phyloP scores from a whole-genome alignment of 2,113 vertebrate species.

The Mesembrinibis cayennensis region DNA sequence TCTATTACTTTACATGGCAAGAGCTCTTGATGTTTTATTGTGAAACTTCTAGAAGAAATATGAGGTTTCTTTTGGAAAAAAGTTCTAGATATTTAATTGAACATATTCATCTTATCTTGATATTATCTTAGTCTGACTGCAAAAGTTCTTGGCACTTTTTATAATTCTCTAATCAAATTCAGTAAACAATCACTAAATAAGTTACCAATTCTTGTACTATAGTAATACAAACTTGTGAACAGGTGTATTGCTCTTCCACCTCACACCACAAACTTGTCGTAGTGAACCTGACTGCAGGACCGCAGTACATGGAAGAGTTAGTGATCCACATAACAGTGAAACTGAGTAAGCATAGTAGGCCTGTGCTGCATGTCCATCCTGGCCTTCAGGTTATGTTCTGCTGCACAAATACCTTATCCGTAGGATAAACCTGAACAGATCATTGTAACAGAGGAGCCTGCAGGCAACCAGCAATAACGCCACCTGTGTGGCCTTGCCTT shows the following conservation, averaged over 20 bases:
- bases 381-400: background rate
- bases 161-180: background rate
- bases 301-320: background rate
- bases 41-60: background rate
- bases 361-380: background rate
- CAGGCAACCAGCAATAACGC: background rate
- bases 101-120: background rate
- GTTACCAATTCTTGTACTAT: background rate
- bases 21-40: background rate
- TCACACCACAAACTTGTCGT: rapidly evolving
- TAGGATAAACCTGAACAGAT: background rate
- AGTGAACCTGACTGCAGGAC: background rate
- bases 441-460: background rate
- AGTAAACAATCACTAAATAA: background rate
- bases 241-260: background rate
- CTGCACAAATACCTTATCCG: background rate
- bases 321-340: background rate
- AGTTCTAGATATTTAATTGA: background rate
- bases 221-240: background rate
- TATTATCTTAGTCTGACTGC: background rate
- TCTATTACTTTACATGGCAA: background rate
- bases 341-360: background rate
- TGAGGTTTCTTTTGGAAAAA: background rate
- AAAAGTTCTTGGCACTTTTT: background rate
- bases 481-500: background rate